phyloP scores from a whole-genome alignment of 2,113 vertebrate species.

The Apteryx owenii region DNA sequence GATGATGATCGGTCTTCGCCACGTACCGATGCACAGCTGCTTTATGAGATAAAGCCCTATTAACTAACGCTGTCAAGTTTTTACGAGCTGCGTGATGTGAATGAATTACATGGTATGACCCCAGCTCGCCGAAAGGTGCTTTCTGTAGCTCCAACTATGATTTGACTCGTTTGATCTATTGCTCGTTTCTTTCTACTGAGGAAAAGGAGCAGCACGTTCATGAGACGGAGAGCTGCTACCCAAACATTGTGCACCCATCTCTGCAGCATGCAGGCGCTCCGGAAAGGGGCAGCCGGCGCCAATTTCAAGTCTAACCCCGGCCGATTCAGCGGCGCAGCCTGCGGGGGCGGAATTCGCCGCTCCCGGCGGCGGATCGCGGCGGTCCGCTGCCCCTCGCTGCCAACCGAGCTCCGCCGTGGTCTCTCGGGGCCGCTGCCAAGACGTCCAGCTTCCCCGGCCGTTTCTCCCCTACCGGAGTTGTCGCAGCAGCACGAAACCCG shows the following conservation, averaged over 20 bases:
- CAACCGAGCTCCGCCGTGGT: too few relatives aligned
- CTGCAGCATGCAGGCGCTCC: neutral
- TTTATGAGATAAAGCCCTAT: neutral
- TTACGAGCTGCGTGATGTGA: accelerated
- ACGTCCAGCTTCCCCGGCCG: too few relatives aligned
- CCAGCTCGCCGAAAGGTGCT: neutral
- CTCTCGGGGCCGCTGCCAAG: neutral
- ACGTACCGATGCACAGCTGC: neutral
- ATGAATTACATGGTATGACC: accelerated
- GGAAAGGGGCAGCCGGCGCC: too few relatives aligned
- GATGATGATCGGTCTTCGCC: too few relatives aligned
- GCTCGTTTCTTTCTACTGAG: neutral
- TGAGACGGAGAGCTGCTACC: neutral
- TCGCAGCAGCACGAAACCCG: too few relatives aligned
- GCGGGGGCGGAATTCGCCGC: neutral
- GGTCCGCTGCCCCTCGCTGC: too few relatives aligned
- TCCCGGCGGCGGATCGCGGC: neutral
- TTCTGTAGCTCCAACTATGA: accelerated
- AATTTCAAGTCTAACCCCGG: accelerated
- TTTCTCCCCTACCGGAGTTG: too few relatives aligned
- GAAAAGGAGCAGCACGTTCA: neutral
- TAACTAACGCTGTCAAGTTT: accelerated
- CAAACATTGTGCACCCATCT: accelerated
- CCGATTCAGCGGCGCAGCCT: neutral
- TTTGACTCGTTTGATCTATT: too few relatives aligned